A percentile compares a stretch with the other conserved stretches of the same genome.
Evolutionary conservation across 2,888 invertebrate species (phyloP).

Genomic region (Spilosoma lubricipeda): DNA sequence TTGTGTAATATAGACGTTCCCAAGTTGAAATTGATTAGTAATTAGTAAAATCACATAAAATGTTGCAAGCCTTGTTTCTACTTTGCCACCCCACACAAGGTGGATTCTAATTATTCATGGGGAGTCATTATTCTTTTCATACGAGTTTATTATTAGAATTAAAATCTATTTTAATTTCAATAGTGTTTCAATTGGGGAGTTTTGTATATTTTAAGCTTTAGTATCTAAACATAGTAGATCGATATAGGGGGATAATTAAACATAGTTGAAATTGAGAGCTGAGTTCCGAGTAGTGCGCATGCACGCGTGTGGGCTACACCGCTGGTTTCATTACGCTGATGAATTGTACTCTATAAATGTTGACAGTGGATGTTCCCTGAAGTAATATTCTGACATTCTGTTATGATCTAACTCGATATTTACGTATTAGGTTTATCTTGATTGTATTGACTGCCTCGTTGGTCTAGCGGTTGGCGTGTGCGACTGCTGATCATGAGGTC

Average conservation of each 20-base stretch:
- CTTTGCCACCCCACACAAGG: background rate
- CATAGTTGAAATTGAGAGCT: constrained; percentile 45
- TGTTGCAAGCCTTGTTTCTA: too few relatives aligned
- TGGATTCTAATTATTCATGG: background rate
- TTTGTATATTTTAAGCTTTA: constrained; percentile 13
- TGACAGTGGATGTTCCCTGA: constrained; percentile 10
- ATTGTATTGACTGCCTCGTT: too few relatives aligned
- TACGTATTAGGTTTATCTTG: background rate
- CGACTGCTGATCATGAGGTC: too few relatives aligned
- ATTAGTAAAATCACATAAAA: too few relatives aligned
- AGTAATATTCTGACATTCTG: background rate
- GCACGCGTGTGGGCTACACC: constrained; percentile 18
- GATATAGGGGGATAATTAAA: constrained; percentile 44
- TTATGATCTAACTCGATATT: background rate
- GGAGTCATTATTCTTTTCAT: background rate
- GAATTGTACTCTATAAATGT: constrained; percentile 37
- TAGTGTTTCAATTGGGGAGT: constrained; percentile 30
- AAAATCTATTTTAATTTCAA: constrained; percentile 33
- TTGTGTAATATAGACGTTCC: too few relatives aligned
- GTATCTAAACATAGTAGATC: constrained; percentile 35
- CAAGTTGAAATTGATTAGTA: too few relatives aligned
- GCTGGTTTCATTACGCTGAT: constrained; percentile 37
- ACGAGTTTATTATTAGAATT: background rate
- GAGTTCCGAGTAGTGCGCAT: constrained; percentile 13
- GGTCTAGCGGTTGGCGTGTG: too few relatives aligned